Percentiles rank a stretch among this genome's conserved stretches.
Conservation (phyloP, 2,888 invertebrate genomes). For the Trissoscelio sp. region DNA sequence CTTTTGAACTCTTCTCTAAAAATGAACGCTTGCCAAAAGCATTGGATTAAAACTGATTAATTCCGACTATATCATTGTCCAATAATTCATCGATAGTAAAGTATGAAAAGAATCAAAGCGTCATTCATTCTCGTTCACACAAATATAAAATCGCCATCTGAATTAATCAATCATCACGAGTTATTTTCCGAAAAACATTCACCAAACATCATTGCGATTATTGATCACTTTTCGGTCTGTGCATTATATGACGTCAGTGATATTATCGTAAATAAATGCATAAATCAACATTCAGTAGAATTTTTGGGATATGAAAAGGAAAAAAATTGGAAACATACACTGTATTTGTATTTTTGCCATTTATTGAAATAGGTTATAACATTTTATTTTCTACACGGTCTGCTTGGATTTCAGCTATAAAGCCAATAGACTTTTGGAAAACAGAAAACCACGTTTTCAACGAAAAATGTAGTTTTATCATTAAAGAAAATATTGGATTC, state of each 20-base stretch:
- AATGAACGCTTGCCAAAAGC: not conserved
- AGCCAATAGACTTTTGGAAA: too few relatives aligned
- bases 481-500: too few relatives aligned
- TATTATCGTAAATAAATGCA: slow-evolving; percentile 29
- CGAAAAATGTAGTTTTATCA: too few relatives aligned
- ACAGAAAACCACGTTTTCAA: too few relatives aligned
- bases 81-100: not conserved
- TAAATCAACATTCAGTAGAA: slow-evolving; percentile 2
- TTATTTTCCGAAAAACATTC: slow-evolving; percentile 16
- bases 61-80: not conserved
- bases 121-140: slow-evolving; percentile 6
- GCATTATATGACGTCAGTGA: slow-evolving; percentile 24
- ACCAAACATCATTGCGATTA: slow-evolving; percentile 40
- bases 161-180: slow-evolving; percentile 37
- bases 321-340: not conserved
- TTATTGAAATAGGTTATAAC: not conserved
- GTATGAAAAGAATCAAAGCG: slow-evolving; percentile 9
- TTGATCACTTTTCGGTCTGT: slow-evolving; percentile 34
- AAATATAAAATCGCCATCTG: not conserved
- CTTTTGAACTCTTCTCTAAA: too few relatives aligned
- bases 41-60: not conserved
- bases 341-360: not conserved
- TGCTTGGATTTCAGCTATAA: too few relatives aligned
- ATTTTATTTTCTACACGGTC: not conserved
- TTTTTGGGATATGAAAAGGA: not conserved